Evolutionary conservation across 2,888 invertebrate genomes (phyloP), one percentile per base, ranked within the genome.

Genomic region (Pristionchus japonicus): DNA sequence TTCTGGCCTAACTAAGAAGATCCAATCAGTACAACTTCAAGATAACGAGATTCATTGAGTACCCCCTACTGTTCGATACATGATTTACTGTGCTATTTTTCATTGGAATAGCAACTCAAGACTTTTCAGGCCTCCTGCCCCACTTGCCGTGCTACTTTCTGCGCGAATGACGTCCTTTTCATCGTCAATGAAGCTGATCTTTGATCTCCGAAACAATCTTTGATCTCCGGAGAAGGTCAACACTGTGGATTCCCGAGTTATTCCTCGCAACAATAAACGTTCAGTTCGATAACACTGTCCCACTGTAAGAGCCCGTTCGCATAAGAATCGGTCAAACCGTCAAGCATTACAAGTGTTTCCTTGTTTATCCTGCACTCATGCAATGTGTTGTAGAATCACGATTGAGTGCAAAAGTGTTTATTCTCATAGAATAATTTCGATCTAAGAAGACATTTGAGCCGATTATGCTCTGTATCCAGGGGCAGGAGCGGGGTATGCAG

Each of bases 381-480:
- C n/a, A n/a, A n/a, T n/a, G n/a, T n/a, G n/a, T n/a, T n/a, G n/a
- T n/a, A 57, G 13, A 57, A 57, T 9, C 23, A 57, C 17, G 52
- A 20, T 4, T 64, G 64, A 13, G 27, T 64, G 64, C 64, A 27
- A 64, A 64, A 64, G 64, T 64, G 64, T 64, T 64, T 64, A 64
- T 64, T 64, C 64, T 64, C 31, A 13, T 31, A 27, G 64, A 31
- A 31, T 64, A 13, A 27, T 20, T 64, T 13, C 31, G n/a, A 64
- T 64, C 64, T 57, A 17, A 4, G 23, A n/a, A 57, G 23, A 23
- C 57, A 2, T 23, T 57, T 1, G 23, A 57, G 57, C 57, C 57
- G n/a, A 17, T 34, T 34, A 83, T 34, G 82, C 82, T 83, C 82
- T 83, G 82, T 83, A 83, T 31, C 82, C 82, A 20, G 37, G 70